Evolutionary conservation across 2,888 invertebrate species (phyloP).

Genomic region (Drosophila mimica): DNA sequence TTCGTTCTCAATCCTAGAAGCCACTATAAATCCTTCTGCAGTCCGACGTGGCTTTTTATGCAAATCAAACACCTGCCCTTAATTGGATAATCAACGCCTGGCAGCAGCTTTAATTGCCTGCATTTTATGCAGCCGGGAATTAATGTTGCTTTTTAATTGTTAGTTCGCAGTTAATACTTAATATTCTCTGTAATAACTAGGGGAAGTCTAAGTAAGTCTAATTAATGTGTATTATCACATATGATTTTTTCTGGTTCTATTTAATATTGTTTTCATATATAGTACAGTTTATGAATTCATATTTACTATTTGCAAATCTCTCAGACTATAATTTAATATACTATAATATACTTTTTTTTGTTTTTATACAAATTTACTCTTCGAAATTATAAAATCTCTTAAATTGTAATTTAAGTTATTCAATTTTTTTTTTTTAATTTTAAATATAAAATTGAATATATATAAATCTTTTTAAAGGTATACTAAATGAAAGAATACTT

Average conservation of each 20-base stretch:
- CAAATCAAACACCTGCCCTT: slow-evolving; percentile 5
- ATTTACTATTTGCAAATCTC: neutral
- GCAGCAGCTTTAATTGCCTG: slow-evolving; percentile 25
- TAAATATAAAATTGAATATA: neutral
- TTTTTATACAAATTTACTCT: neutral
- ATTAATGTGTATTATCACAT: no score
- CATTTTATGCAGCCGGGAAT: slow-evolving; percentile 13
- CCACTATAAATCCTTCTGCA: neutral
- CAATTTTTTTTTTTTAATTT: neutral
- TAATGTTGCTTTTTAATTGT: slow-evolving; percentile 27
- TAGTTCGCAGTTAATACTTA: slow-evolving; percentile 13
- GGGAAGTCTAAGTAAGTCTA: neutral
- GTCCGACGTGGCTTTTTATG: slow-evolving; percentile 19
- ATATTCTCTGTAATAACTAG: neutral
- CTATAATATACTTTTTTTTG: no score
- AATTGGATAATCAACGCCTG: slow-evolving; percentile 29
- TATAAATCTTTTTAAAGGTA: neutral
- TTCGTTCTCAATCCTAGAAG: neutral
- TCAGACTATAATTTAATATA: no score
- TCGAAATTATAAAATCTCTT: neutral
- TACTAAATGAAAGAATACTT: no score
- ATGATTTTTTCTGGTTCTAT: neutral
- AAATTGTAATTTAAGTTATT: accelerated
- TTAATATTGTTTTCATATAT: no score
- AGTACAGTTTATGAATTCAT: neutral